Evolutionary conservation across 2,113 vertebrate species (phyloP).

Genomic region (Maccullochella peelii): DNA sequence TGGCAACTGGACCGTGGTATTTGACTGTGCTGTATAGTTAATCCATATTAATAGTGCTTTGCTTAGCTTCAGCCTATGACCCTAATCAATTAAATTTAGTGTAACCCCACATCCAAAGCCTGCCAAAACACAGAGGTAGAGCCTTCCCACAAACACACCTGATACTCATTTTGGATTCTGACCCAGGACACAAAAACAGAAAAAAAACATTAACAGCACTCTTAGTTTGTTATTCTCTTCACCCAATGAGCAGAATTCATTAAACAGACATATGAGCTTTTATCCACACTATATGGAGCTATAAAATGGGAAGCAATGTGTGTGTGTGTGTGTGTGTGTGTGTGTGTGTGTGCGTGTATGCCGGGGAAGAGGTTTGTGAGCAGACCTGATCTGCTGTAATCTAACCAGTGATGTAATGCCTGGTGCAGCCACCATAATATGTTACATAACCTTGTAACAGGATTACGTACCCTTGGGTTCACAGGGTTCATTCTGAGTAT

Average conservation of each 20-base stretch:
- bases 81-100: constrained; percentile 52
- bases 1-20: constrained; percentile 36
- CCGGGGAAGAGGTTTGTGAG: constrained; percentile 47
- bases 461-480: constrained; percentile 67
- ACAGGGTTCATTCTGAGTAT: constrained; percentile 64
- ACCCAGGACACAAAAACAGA: background rate
- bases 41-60: constrained; percentile 65
- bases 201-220: constrained; percentile 14
- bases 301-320: constrained; percentile 36
- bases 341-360: background rate
- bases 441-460: constrained; percentile 76
- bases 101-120: constrained; percentile 3
- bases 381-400: constrained; percentile 73
- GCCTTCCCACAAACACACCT: constrained; percentile 1
- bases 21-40: constrained; percentile 54
- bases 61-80: constrained; percentile 38
- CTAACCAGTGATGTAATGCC: constrained; percentile 75
- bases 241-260: constrained; percentile 26
- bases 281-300: constrained; percentile 29
- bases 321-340: background rate
- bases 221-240: constrained; percentile 25
- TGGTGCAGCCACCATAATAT: constrained; percentile 65
- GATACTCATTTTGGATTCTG: background rate
- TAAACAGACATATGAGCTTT: constrained; percentile 29
- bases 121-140: constrained; percentile 32